Conservation (phyloP, 92 coral and sea anemone genomes). For the Siderastrea siderea region DNA sequence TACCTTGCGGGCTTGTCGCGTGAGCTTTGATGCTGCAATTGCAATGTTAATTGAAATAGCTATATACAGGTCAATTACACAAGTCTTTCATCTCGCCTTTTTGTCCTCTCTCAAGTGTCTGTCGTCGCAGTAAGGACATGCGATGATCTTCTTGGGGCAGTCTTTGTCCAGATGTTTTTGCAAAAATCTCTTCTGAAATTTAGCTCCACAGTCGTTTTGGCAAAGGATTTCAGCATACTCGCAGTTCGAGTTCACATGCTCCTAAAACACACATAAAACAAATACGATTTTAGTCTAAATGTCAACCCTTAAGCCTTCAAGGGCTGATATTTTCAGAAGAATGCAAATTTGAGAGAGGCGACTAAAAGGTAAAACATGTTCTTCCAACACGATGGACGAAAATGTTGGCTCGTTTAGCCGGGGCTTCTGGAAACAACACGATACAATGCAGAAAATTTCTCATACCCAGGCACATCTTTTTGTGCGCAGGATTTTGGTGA, state of each 20-base stretch:
- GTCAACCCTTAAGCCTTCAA: not conserved
- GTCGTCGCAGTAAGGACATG: conserved; percentile 91
- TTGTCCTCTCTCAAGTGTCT: conserved; percentile 88
- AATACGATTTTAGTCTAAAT: not conserved
- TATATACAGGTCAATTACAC: not conserved
- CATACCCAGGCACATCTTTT: no score
- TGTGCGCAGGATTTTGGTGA: no score
- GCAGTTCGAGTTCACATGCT: conserved; percentile 74
- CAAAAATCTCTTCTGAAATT: conserved; percentile 77
- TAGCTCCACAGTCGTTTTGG: conserved; percentile 89
- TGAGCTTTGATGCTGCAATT: no score
- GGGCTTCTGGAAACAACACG: no score
- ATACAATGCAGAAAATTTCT: no score
- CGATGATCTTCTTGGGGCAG: conserved; percentile 85
- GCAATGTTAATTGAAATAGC: no score
- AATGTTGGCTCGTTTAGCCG: no score
- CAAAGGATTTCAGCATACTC: conserved; percentile 82
- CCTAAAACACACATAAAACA: conserved; percentile 44
- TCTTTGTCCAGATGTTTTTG: conserved; percentile 90
- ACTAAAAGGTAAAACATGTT: no score
- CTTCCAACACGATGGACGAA: no score
- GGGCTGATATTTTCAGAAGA: no score
- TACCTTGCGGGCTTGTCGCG: not conserved
- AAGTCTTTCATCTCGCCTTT: conserved; percentile 52
- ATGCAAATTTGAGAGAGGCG: no score